Evolutionary conservation across 2,797 vertebrate genomes (phyloP).

Genomic region (Trematomus bernacchii): DNA sequence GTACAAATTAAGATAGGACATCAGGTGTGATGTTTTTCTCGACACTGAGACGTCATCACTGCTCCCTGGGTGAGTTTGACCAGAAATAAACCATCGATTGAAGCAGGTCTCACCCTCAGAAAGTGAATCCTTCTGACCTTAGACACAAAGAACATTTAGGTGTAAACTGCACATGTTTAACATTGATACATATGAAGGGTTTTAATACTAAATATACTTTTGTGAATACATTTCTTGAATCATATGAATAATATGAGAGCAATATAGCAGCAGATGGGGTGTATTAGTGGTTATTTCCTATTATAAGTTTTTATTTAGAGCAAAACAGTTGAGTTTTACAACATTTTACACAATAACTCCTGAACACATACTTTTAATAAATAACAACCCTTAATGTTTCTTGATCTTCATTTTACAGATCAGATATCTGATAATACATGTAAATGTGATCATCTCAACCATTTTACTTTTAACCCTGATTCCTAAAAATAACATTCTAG

Average conservation of each 20-base stretch:
- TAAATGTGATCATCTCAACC: neutral
- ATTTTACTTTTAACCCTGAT: neutral
- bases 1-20: neutral
- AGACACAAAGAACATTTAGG: neutral
- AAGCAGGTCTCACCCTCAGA: slow-evolving; percentile 47
- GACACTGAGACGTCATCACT: slow-evolving; percentile 23
- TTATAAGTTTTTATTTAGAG: neutral
- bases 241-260: too few relatives aligned
- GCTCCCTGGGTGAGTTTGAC: slow-evolving; percentile 30
- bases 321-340: neutral
- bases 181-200: neutral
- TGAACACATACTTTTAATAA: neutral
- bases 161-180: neutral
- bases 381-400: neutral
- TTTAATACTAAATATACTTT: slow-evolving; percentile 1
- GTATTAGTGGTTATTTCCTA: neutral
- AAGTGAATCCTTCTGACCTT: slow-evolving; percentile 41
- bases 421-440: neutral
- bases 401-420: neutral
- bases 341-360: neutral
- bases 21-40: slow-evolving; percentile 24
- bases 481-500: neutral
- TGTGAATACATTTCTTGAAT: too few relatives aligned
- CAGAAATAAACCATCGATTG: slow-evolving; percentile 64
- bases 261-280: neutral